Evolutionary conservation across 1,140 invertebrate genomes (phyloP), one percentile per base, ranked within the genome.

Genomic region (Calosoma granatense): DNA sequence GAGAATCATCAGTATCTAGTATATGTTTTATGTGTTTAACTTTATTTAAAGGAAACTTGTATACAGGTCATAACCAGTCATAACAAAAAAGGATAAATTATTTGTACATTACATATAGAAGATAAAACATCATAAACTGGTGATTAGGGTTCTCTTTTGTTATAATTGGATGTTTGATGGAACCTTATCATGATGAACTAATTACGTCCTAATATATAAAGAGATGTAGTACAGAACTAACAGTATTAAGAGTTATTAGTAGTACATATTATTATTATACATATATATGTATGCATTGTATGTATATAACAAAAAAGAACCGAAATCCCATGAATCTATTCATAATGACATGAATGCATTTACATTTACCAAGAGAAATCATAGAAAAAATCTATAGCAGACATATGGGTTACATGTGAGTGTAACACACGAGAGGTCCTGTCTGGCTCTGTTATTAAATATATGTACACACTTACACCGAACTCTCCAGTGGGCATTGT

Each of bases 291-390:
- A n/a, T n/a, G n/a, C n/a, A n/a, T n/a, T n/a, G n/a, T n/a, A n/a
- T n/a, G n/a, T n/a, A 47, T 47, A 47, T 17, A 47, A 47, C 41
- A 47, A 47, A 47, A 47, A 55, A 58, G 57, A 58, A 58, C 57
- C 57, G 53, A 58, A 58, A 58, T 22, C 51, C 20, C 22, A 53
- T 22, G 19, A 6, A 51, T 51, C 6, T 6, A 6, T 4, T 51
- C 43, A 51, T 51, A n/a, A 4, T 6, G n/a, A n/a, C n/a, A n/a
- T n/a, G n/a, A n/a, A n/a, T n/a, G n/a, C n/a, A n/a, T 51, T 51
- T 36, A 36, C 26, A 36, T n/a, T n/a, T n/a, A n/a, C n/a, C n/a
- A n/a, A n/a, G n/a, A n/a, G n/a, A n/a, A n/a, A n/a, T n/a, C n/a
- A n/a, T n/a, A n/a, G n/a, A n/a, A n/a, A n/a, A n/a, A n/a, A n/a